phyloP scores from a whole-genome alignment of 2,797 vertebrate genomes.

The Limnodromus scolopaceus region DNA sequence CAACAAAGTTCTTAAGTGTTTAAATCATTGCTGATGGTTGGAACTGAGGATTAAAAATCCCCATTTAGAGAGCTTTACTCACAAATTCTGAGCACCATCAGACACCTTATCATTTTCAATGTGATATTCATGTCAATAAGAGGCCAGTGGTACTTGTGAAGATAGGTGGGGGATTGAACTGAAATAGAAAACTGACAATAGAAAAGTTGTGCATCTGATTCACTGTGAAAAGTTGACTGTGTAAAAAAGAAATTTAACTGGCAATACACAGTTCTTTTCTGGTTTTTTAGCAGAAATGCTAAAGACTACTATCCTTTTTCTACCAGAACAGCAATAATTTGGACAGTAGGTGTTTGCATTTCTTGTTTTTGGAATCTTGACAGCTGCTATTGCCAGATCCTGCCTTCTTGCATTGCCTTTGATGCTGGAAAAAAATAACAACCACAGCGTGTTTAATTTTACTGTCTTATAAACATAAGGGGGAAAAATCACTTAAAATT shows the following conservation, averaged over 20 bases:
- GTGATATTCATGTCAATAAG: background rate
- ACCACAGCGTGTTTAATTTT: slow-evolving; percentile 56
- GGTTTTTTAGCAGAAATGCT: slow-evolving; percentile 40
- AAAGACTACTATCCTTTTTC: slow-evolving; percentile 20
- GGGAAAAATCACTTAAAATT: slow-evolving; percentile 39
- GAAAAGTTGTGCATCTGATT: slow-evolving; percentile 27
- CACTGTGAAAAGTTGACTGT: background rate
- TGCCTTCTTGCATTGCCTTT: slow-evolving; percentile 66
- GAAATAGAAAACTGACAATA: background rate
- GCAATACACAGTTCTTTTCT: slow-evolving; percentile 26
- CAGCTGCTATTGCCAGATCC: slow-evolving; percentile 38
- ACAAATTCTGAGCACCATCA: background rate
- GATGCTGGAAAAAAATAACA: slow-evolving; percentile 49
- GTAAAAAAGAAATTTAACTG: slow-evolving; percentile 47
- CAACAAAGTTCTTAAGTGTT: background rate
- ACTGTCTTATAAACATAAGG: slow-evolving; percentile 41
- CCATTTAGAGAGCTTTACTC: background rate
- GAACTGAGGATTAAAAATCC: background rate
- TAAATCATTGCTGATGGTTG: background rate
- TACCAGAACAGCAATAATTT: slow-evolving; percentile 51
- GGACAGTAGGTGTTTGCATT: slow-evolving; percentile 51
- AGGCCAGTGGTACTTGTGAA: background rate
- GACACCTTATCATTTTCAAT: background rate
- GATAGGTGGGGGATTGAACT: background rate
- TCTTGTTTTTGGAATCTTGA: slow-evolving; percentile 65